These are phyloP conservation scores for Cloeon dipterum DNA, from an alignment of 2,888 invertebrate genomes.

Conservation along the genomic window DNA sequence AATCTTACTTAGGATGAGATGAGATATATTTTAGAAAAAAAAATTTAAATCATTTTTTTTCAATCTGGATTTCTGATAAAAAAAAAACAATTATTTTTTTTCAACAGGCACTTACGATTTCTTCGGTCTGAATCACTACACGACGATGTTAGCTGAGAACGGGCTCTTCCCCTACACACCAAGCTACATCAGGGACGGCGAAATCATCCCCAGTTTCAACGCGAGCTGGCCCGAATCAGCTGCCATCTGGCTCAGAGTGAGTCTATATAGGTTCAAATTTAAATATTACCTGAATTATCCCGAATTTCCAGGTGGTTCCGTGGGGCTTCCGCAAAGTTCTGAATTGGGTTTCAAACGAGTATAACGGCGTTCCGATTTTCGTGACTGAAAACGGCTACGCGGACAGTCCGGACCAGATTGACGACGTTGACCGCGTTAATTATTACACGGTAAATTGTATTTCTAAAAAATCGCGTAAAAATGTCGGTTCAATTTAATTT, in stretches of 20 bases:
- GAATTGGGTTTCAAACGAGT: constrained; percentile 30
- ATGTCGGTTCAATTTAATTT: neutral
- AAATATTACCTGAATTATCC: no score
- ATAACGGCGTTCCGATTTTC: constrained; percentile 28
- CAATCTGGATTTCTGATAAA: neutral
- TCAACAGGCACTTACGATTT: constrained; percentile 37
- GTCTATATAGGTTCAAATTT: no score
- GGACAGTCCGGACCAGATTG: constrained; percentile 17
- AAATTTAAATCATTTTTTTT: no score
- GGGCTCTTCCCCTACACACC: constrained; percentile 12
- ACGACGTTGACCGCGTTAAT: constrained; percentile 26
- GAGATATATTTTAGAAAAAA: no score
- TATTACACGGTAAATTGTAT: constrained; percentile 23
- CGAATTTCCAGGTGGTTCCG: constrained; percentile 26
- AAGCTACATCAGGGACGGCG: constrained; percentile 21
- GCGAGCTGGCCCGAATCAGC: constrained; percentile 25
- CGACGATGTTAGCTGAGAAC: constrained; percentile 22
- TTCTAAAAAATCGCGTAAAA: neutral
- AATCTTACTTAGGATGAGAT: no score
- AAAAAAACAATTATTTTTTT: constrained; percentile 9
- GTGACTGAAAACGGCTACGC: constrained; percentile 36
- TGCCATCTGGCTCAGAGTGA: constrained; percentile 27
- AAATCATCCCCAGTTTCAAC: constrained; percentile 18
- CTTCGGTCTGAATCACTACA: constrained; percentile 52
- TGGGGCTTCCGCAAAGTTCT: constrained; percentile 31